Base-by-base conservation (phyloP, 1,140 invertebrate genomes). In the Drosophila bifasciata region DNA sequence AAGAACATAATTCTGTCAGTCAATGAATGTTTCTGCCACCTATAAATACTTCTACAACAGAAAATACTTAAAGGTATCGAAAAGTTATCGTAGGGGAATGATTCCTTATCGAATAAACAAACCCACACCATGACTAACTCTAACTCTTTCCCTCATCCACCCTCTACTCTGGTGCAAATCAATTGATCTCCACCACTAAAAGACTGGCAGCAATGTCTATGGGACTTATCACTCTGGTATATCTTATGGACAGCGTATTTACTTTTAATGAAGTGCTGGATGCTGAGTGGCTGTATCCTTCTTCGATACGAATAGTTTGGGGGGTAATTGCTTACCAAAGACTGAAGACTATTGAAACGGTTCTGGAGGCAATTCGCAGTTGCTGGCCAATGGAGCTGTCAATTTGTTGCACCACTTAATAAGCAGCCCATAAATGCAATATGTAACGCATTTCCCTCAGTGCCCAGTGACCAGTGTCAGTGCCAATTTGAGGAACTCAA, bases 201-300 rank as follows among this genome's bases (percentile, higher is more conserved):
- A n/a, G n/a, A 36, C 32, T 36, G 11, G 32, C 32, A 36, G 32
- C 32, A 36, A 36, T 50, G 44, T 59, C 59, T 32, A 58, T 43
- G 59, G 32, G n/a, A 75, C 49, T 56, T 63, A 59, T 79, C 60
- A 28, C 60, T n/a, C n/a, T n/a, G n/a, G n/a, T 68, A 60, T 53
- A 85, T 68, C 66, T 76, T 46, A 39, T 57, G 74, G 60, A 76
- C 74, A 77, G 63, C 77, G 81, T 86, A 81, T 86, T 88, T 81
- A 81, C 73, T 81, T 81, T 75, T 81, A 78, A 86, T 86, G 68
- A 85, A 85, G 80, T 86, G 80, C 59, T 76, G 75, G 63, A 9
- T 28, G 32, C 19, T 25, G 8, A 51, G 32, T 43, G 19, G 44
- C 32, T 19, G 28, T 13, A 40, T 43, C 19, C 49, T 75, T 64